Conservation (phyloP, 1,140 invertebrate species). For the Drosophila teissieri region DNA sequence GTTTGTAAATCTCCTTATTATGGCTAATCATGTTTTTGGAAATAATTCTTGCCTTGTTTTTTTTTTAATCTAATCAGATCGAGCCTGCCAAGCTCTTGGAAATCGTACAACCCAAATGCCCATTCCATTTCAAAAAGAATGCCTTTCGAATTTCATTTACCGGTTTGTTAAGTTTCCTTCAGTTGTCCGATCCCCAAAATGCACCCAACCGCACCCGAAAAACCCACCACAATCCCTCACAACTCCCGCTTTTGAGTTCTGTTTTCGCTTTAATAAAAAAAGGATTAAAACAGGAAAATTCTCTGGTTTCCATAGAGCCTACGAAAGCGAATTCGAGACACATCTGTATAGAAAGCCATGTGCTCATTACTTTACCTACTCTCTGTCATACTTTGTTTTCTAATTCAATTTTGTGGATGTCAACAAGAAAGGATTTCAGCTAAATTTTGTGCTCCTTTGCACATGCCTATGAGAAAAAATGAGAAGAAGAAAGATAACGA, state of each 20-base stretch:
- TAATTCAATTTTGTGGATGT: constrained; percentile 68
- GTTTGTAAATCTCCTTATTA: constrained; percentile 54
- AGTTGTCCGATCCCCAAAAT: constrained; percentile 60
- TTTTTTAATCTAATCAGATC: constrained; percentile 27
- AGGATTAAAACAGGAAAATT: constrained; percentile 46
- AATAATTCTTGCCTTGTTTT: constrained; percentile 43
- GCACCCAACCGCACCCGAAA: constrained; percentile 27
- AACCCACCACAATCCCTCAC: constrained; percentile 25
- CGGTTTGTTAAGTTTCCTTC: constrained; percentile 58
- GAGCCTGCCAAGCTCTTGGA: constrained; percentile 49
- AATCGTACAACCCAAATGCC: constrained; percentile 57
- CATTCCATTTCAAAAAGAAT: constrained; percentile 62
- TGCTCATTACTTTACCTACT: constrained; percentile 65
- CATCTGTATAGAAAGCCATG: constrained; percentile 63
- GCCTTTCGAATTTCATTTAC: constrained; percentile 56
- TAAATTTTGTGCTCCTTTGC: constrained; percentile 66
- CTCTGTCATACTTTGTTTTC: constrained; percentile 73
- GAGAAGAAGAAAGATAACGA: constrained; percentile 6
- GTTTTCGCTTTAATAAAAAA: constrained; percentile 57
- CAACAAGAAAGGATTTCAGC: constrained; percentile 63
- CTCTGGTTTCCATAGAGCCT: constrained; percentile 41
- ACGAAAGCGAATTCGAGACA: constrained; percentile 61
- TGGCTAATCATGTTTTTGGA: constrained; percentile 45
- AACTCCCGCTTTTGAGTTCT: constrained; percentile 44
- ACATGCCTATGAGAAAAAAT: constrained; percentile 45